These are phyloP conservation scores for Spongia lamella DNA, from an alignment of 37 sponge, comb jelly and placozoan genomes.

Conservation along the genomic window DNA sequence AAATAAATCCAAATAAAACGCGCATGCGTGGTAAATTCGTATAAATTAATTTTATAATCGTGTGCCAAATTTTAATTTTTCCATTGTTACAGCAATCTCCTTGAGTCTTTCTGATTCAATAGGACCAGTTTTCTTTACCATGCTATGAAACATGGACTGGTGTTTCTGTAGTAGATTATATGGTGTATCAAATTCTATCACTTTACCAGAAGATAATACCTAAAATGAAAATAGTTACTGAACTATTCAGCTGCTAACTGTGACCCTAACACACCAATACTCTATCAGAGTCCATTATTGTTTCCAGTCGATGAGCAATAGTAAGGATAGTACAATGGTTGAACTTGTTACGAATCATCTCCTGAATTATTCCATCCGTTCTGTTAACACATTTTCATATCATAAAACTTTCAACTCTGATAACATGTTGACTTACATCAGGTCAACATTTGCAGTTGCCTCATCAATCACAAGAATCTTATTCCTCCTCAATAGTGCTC, in stretches of 20 bases:
- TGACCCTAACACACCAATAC: constrained; percentile 48
- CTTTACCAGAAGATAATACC: constrained; percentile 27
- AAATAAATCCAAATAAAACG: no score
- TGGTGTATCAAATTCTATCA: constrained; percentile 53
- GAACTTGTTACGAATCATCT: constrained; percentile 49
- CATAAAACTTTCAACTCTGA: background rate
- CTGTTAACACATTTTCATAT: constrained; percentile 15
- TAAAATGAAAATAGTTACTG: background rate
- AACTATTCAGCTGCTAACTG: background rate
- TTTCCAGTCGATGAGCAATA: constrained; percentile 74
- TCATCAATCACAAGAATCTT: constrained; percentile 78
- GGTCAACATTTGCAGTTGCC: constrained; percentile 83
- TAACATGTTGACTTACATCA: constrained; percentile 38
- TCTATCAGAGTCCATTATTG: constrained; percentile 72
- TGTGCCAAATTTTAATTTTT: no score
- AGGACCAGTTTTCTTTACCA: constrained; percentile 29
- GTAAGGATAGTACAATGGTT: constrained; percentile 61
- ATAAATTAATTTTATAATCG: no score
- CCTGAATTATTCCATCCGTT: constrained; percentile 69
- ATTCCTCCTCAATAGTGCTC: constrained; percentile 70
- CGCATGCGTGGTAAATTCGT: no score
- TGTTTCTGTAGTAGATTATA: constrained; percentile 25
- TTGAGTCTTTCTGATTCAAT: constrained; percentile 15
- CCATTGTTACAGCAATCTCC: background rate
- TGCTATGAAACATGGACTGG: constrained; percentile 6